Evolutionary conservation across 2,113 vertebrate genomes (phyloP).

Genomic region (Cervus canadensis): DNA sequence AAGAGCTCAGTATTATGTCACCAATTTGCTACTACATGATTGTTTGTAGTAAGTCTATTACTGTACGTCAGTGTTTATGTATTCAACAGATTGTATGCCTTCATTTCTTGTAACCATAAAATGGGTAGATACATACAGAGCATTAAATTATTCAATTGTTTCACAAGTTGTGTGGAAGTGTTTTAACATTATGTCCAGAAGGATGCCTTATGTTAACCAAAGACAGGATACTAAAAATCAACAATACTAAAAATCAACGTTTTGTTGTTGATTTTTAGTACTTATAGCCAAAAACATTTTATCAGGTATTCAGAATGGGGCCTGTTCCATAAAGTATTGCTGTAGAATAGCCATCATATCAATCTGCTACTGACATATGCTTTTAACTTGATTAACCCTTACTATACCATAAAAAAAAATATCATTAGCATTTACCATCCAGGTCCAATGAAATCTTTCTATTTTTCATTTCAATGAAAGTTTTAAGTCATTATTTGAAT

Average conservation of each 20-base stretch:
- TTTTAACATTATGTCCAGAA: neutral
- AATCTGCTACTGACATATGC: neutral
- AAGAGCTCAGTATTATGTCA: neutral
- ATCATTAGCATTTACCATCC: neutral
- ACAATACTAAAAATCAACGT: neutral
- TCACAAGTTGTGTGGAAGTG: neutral
- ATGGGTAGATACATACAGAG: neutral
- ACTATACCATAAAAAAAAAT: neutral
- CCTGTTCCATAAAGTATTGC: neutral
- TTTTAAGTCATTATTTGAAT: neutral
- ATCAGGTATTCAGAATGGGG: neutral
- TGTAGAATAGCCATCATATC: neutral
- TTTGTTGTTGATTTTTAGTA: no score
- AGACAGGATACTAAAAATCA: neutral
- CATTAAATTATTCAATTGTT: neutral
- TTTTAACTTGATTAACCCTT: neutral
- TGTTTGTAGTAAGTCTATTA: neutral
- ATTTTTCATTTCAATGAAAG: neutral
- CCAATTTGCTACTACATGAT: neutral
- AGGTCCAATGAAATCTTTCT: neutral
- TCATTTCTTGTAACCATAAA: neutral
- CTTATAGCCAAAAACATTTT: neutral
- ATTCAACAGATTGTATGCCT: neutral
- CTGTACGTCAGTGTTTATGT: neutral
- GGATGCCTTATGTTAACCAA: neutral